Conservation (phyloP, 2,888 invertebrate genomes). For the Eristalis pertinax region DNA sequence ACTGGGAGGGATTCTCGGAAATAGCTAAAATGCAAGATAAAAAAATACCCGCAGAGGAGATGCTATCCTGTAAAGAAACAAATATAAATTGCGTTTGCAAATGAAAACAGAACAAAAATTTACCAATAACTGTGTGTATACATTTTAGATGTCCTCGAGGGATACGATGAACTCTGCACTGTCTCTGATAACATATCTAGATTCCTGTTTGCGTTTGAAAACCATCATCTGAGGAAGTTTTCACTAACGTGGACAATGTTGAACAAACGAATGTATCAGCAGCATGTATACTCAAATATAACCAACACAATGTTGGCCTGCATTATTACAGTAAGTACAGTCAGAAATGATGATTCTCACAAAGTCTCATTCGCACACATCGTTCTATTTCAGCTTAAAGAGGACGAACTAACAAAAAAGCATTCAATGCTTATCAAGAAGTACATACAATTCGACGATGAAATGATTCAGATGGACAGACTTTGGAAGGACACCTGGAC, state of each 20-base stretch:
- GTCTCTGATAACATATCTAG: constrained; percentile 84
- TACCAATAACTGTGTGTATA: not conserved
- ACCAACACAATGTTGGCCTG: constrained; percentile 83
- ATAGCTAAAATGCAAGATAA: constrained; percentile 79
- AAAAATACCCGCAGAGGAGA: constrained; percentile 80
- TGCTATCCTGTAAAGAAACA: constrained; percentile 78
- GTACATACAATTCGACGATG: constrained; percentile 84
- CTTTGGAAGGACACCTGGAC: constrained; percentile 83
- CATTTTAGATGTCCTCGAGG: constrained; percentile 84
- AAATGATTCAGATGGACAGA: constrained; percentile 83
- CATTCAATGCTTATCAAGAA: constrained; percentile 81
- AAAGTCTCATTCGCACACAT: not conserved
- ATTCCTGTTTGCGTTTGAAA: constrained; percentile 85
- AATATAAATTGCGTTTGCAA: not conserved
- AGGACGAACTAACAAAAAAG: constrained; percentile 78
- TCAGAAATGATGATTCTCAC: not conserved
- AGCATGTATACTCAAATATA: constrained; percentile 82
- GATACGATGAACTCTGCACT: constrained; percentile 85
- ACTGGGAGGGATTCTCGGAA: constrained; percentile 81
- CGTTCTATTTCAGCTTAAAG: constrained; percentile 76
- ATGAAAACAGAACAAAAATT: not conserved
- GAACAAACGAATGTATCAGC: constrained; percentile 86
- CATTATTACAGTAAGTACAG: constrained; percentile 82
- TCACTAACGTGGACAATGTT: constrained; percentile 86
- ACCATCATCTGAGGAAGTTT: constrained; percentile 85